Percentiles rank a stretch among this genome's conserved stretches.
Conservation (phyloP, 2,113 vertebrate species). For the Girardinichthys multiradiatus region DNA sequence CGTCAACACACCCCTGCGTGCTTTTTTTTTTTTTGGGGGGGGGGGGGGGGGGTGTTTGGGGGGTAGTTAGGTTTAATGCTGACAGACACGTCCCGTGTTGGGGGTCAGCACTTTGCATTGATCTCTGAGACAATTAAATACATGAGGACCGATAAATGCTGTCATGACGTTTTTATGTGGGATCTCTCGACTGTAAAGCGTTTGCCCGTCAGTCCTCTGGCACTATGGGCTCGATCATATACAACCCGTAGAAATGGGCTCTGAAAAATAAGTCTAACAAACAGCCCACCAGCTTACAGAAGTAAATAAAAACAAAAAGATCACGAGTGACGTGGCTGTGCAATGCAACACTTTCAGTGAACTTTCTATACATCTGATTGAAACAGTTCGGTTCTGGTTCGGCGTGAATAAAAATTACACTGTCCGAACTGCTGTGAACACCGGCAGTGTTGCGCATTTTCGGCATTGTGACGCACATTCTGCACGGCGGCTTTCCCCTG, state of each 20-base stretch:
- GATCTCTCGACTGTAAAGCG: conserved; percentile 60
- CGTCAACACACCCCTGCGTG: neutral
- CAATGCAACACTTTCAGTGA: no score
- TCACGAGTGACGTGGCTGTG: no score
- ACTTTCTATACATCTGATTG: no score
- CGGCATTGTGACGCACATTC: neutral
- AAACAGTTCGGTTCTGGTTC: no score
- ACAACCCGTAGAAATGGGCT: neutral
- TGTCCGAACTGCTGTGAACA: neutral
- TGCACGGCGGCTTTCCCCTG: neutral
- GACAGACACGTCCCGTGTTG: conserved; percentile 40
- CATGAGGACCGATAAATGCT: conserved; percentile 47
- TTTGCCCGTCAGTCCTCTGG: conserved; percentile 16
- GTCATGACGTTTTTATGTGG: conserved; percentile 53
- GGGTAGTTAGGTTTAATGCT: conserved; percentile 44
- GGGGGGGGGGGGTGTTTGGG: neutral
- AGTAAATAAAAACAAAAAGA: no score
- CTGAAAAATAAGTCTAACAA: neutral
- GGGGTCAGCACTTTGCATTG: conserved; percentile 67
- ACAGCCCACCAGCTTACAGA: neutral
- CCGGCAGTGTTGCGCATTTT: neutral
- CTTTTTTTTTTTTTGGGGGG: neutral
- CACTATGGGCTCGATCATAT: neutral
- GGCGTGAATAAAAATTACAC: neutral
- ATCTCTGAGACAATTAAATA: conserved; percentile 66